Evolutionary conservation across 2,888 invertebrate genomes (phyloP), one percentile per base, ranked within the genome.

Genomic region (Laspeyria flexula): DNA sequence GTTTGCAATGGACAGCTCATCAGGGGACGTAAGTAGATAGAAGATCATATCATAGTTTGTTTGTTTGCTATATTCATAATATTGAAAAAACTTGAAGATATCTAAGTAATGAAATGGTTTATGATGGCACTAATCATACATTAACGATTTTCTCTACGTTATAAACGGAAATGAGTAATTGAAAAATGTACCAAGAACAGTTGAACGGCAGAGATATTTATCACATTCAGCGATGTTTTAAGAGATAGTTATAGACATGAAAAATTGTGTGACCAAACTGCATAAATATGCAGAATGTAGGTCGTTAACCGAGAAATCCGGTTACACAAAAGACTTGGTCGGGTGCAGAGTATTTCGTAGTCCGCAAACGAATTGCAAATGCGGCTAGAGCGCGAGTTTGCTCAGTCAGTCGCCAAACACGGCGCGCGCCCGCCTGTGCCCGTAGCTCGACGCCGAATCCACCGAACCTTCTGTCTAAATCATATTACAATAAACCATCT

Each of bases 281-380:
- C 78, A 85, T 83, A 86, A 85, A 85, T 82, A 81, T 83, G 77
- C 83, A 82, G 77, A 80, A 77, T 78, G 76, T 81, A 76, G 83
- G 85, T 86, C 88, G 85, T 88, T 85, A 86, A 81, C 83, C 78
- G 81, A 79, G 78, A 86, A 87, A 88, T 85, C 82, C 79, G 75
- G 81, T 85, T 80, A 84, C 83, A 83, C 85, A 84, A 86, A 86
- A 86, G 84, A 81, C 79, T 85, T 77, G 76, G 81, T 81, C 68
- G 77, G 76, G 77, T 77, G 81, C 76, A 72, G 81, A 84, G 80
- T 81, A 83, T 84, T 85, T 83, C 76, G 85, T 77, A 83, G 83
- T 82, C 83, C 71, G 73, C 81, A 85, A 85, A 84, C 85, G 85
- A 85, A 83, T 81, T 81, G 84, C 83, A 84, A 85, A 85, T 83